Evolutionary conservation across 2,797 vertebrate genomes (phyloP).

Genomic region (Eremophila alpestris): DNA sequence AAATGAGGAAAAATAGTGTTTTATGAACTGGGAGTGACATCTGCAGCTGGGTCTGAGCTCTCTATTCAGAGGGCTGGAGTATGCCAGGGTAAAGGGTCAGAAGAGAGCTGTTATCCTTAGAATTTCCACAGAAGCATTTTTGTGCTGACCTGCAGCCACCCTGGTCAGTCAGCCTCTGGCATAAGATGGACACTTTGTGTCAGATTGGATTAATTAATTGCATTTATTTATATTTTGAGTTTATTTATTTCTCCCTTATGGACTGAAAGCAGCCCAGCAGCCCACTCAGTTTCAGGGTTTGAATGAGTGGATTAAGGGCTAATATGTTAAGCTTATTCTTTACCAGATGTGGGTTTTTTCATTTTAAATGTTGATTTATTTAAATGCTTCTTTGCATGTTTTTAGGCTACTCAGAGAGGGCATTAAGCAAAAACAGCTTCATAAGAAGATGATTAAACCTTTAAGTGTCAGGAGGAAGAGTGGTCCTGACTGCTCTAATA

Average conservation of each 20-base stretch:
- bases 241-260: not conserved
- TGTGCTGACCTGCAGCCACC: not conserved
- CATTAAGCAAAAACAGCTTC: not conserved
- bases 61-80: not conserved
- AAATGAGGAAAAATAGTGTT: not conserved
- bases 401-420: not conserved
- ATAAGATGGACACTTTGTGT: not conserved
- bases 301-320: not conserved
- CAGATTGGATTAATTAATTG: not conserved
- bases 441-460: not conserved
- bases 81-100: not conserved
- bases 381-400: not conserved
- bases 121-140: not conserved
- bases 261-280: not conserved
- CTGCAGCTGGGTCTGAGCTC: not conserved
- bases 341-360: accelerated
- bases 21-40: not conserved
- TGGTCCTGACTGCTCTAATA: not conserved
- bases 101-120: not conserved
- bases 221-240: not conserved
- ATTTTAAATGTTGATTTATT: not conserved
- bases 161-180: not conserved
- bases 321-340: not conserved
- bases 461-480: not conserved
- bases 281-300: not conserved